Conservation (phyloP, 2,113 vertebrate genomes). For the Lepisosteus oculatus region DNA sequence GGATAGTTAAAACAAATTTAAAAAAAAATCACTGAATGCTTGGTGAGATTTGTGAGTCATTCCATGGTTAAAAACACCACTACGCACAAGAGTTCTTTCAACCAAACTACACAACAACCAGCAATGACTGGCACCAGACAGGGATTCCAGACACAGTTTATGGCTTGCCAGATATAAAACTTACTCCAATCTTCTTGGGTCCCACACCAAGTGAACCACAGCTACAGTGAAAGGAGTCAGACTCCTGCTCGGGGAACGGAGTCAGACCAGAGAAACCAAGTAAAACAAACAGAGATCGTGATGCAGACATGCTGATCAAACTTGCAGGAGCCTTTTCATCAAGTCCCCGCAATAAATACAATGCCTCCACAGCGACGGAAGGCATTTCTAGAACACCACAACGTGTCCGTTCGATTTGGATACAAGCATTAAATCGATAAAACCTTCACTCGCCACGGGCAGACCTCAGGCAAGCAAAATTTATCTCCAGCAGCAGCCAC, state of each 20-base stretch:
- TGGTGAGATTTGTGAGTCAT: not conserved
- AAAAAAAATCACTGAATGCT: too few relatives aligned
- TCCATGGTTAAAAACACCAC: not conserved
- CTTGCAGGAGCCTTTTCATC: too few relatives aligned
- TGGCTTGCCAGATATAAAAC: conserved; percentile 54
- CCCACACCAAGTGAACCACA: conserved; percentile 78
- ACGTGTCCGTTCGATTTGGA: too few relatives aligned
- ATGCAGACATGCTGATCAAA: conserved; percentile 46
- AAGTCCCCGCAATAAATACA: too few relatives aligned
- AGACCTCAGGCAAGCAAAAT: too few relatives aligned
- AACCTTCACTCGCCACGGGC: too few relatives aligned
- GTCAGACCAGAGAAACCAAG: conserved; percentile 62
- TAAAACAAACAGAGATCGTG: conserved; percentile 51
- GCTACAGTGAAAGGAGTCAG: conserved; percentile 79
- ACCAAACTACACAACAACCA: conserved; percentile 39
- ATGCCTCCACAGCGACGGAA: too few relatives aligned
- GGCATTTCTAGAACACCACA: too few relatives aligned
- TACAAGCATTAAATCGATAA: too few relatives aligned
- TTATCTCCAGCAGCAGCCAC: too few relatives aligned
- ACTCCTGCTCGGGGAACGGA: conserved; percentile 69
- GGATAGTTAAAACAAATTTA: too few relatives aligned
- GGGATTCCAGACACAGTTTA: conserved; percentile 44
- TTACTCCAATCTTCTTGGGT: conserved; percentile 77
- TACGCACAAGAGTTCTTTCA: not conserved
- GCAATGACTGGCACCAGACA: conserved; percentile 35